Base-by-base conservation (phyloP, 2,888 invertebrate species). In the Euproctis similis region DNA sequence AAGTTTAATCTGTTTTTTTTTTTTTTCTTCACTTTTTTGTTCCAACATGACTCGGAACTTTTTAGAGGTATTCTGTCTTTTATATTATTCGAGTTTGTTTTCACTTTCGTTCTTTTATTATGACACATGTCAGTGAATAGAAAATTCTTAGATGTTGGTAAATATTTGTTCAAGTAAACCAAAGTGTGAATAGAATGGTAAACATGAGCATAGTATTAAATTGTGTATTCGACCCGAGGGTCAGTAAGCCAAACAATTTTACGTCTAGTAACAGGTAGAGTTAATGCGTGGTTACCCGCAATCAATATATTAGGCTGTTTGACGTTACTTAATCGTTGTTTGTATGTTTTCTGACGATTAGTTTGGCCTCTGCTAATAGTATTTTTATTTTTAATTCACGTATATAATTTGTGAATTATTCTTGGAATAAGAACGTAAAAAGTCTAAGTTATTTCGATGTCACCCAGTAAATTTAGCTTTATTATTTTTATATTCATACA, bases 141-240 rank as follows among this genome's bases (percentile, higher is more conserved):
- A 65, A 63, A 63, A 59, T 55, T 53, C 41, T 36, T 56, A 58
- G 12, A 56, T 46, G 60, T 69, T 65, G 70, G 76, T 69, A 69
- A 76, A 72, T 66, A 67, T 54, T 14, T 4, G 6, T 4, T 14
- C 50, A 49, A 62, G 64, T 55, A 43, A 56, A 59, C 61, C 54
- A 51, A 42, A 42, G 53, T 57, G 61, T 62, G 62, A 60, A 68
- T 66, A 52, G 59, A 49, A 61, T 57, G 53, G 58, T 53, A 58
- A 62, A 57, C 52, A 54, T 52, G 53, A 47, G 47, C 42, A 48
- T 53, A 37, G 32, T 36, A 42, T 43, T 38, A 39, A 34, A 31
- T 34, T 30, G 38, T 46, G 26, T 45, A 35, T 42, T 46, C 50
- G 67, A 74, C 65, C 72, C 48, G 29, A 35, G 42, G 74, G 74